Conservation (phyloP, 2,113 vertebrate genomes). For the Paralichthys olivaceus region DNA sequence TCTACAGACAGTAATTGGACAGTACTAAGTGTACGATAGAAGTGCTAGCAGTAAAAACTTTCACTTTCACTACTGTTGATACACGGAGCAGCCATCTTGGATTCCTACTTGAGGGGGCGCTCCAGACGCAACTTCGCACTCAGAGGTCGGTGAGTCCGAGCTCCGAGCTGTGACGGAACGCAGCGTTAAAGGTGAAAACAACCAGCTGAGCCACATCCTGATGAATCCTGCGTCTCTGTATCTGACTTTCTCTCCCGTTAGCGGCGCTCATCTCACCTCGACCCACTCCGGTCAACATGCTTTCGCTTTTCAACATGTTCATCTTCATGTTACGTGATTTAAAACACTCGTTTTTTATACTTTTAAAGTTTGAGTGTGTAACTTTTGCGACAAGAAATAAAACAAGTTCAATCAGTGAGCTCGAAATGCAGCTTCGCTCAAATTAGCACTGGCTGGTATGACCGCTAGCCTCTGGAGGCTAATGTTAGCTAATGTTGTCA, state of each 20-base stretch:
- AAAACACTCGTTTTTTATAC: not conserved
- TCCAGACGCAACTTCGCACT: too few species aligned
- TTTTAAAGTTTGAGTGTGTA: conserved; percentile 5
- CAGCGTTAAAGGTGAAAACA: not conserved
- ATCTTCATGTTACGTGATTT: not conserved
- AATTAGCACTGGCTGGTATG: not conserved
- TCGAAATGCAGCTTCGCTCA: too few species aligned
- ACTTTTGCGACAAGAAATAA: not conserved
- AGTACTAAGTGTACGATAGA: too few species aligned
- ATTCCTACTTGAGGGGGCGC: too few species aligned
- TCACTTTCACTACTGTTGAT: too few species aligned
- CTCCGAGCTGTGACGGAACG: too few species aligned
- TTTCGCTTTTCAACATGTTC: not conserved
- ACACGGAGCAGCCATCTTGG: too few species aligned
- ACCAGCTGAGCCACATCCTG: not conserved
- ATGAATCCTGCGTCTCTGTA: not conserved
- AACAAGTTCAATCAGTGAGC: not conserved
- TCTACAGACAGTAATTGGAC: too few species aligned
- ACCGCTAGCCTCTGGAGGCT: not conserved
- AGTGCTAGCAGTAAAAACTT: too few species aligned
- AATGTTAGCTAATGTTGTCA: not conserved
- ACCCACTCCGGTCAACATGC: not conserved
- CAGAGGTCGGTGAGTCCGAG: too few species aligned
- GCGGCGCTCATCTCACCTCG: not conserved
- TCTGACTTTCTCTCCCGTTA: not conserved